Percentiles rank a stretch among this genome's conserved stretches.
phyloP scores from a whole-genome alignment of 2,113 vertebrate species.

The Asarcornis scutulata region DNA sequence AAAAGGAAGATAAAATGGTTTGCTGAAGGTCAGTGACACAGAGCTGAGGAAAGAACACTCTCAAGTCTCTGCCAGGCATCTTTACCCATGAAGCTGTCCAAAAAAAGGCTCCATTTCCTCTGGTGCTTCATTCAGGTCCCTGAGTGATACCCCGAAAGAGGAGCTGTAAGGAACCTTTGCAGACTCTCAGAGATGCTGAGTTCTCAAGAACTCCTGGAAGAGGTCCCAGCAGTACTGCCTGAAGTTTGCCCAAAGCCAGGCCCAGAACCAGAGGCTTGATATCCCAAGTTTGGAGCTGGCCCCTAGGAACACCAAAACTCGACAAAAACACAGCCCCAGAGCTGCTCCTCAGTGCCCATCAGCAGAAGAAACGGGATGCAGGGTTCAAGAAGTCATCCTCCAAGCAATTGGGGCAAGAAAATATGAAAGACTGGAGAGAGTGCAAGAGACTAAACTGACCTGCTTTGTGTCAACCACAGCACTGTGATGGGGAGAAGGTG shows the following conservation, averaged over 20 bases:
- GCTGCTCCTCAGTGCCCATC: neutral
- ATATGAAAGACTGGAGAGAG: neutral
- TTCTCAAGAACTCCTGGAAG: neutral
- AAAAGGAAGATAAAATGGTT: constrained; percentile 37
- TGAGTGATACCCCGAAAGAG: neutral
- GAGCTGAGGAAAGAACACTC: neutral
- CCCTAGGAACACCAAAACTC: neutral
- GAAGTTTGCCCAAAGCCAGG: neutral
- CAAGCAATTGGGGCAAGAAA: neutral
- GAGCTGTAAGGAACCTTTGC: neutral
- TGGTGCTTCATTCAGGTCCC: rapidly evolving
- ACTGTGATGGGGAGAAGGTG: neutral
- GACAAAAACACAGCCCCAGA: neutral
- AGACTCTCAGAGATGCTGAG: neutral
- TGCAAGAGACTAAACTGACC: neutral
- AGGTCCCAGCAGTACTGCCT: neutral
- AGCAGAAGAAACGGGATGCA: neutral
- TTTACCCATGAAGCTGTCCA: neutral
- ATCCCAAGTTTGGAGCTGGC: neutral
- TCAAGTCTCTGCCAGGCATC: constrained; percentile 2
- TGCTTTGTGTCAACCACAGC: neutral
- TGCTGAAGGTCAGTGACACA: constrained; percentile 54
- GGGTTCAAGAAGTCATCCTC: neutral
- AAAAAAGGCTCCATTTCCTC: neutral
- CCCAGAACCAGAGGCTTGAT: neutral